phyloP scores from a whole-genome alignment of 2,888 invertebrate genomes.

The Eustalomyia histrio region DNA sequence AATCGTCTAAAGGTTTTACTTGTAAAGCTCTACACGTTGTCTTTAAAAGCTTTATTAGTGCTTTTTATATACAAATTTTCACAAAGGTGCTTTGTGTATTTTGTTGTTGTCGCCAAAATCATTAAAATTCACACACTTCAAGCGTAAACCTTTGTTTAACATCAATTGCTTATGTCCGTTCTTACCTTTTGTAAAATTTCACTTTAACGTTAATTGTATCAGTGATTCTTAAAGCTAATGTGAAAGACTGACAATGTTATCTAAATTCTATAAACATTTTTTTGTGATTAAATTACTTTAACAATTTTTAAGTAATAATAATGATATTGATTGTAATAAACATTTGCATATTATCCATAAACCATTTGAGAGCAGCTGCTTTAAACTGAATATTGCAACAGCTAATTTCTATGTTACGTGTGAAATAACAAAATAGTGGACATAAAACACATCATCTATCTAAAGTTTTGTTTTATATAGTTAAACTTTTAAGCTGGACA shows the following conservation, averaged over 20 bases:
- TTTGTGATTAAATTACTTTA: no score
- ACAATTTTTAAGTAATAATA: no score
- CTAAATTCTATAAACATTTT: no score
- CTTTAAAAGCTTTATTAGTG: neutral
- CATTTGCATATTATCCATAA: no score
- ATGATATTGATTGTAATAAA: no score
- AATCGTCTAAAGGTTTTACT: neutral
- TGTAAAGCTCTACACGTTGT: neutral
- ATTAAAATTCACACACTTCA: constrained; percentile 4
- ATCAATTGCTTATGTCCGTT: neutral
- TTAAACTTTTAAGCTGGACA: neutral
- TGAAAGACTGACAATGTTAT: no score
- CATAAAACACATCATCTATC: neutral
- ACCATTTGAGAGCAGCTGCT: neutral
- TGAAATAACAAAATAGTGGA: neutral
- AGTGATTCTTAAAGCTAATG: neutral
- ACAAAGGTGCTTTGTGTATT: neutral
- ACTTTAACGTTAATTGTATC: neutral
- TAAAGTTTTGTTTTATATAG: neutral
- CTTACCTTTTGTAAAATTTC: neutral
- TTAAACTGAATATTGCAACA: neutral
- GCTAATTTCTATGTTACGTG: neutral
- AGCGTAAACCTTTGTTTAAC: neutral
- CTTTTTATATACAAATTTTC: neutral
- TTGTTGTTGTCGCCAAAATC: neutral